Evolutionary conservation across 2,113 vertebrate genomes (phyloP).

Genomic region (Cricetomys ansorgei): DNA sequence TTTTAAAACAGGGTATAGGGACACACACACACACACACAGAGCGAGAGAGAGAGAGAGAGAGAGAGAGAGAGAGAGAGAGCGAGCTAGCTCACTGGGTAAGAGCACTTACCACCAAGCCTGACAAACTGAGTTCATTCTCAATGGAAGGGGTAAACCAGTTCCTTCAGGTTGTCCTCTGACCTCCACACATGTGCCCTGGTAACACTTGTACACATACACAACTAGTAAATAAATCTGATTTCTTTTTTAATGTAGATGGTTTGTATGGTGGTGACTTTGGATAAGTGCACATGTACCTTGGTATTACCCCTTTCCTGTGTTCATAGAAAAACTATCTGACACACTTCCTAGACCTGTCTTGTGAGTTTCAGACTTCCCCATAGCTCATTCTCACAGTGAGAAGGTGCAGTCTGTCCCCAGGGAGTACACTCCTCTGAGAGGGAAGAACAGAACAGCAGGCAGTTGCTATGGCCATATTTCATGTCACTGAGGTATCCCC

Average conservation of each 20-base stretch:
- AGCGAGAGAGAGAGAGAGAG: too few relatives aligned
- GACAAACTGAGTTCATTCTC: neutral
- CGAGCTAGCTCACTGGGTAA: neutral
- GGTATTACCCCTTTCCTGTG: neutral
- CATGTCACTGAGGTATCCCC: conserved; percentile 40
- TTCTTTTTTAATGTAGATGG: neutral
- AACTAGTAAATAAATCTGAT: neutral
- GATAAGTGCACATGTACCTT: neutral
- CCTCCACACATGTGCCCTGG: neutral
- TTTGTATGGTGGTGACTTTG: neutral
- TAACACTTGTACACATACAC: neutral
- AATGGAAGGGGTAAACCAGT: too few relatives aligned
- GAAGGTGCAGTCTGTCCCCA: neutral
- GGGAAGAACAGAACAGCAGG: neutral
- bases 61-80: too few relatives aligned
- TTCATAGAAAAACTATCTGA: neutral
- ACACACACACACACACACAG: too few relatives aligned
- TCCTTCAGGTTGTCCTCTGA: neutral
- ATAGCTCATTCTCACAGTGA: neutral
- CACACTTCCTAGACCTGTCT: neutral
- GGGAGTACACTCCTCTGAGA: conserved; percentile 53
- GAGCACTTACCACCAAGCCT: neutral
- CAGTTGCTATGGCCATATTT: conserved; percentile 68
- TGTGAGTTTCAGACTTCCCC: neutral
- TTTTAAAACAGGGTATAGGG: neutral